A percentile compares a stretch with the other conserved stretches of the same genome.
These are phyloP conservation scores for Parthenolecanium corni DNA, from an alignment of 2,888 invertebrate species.

Conservation along the genomic window DNA sequence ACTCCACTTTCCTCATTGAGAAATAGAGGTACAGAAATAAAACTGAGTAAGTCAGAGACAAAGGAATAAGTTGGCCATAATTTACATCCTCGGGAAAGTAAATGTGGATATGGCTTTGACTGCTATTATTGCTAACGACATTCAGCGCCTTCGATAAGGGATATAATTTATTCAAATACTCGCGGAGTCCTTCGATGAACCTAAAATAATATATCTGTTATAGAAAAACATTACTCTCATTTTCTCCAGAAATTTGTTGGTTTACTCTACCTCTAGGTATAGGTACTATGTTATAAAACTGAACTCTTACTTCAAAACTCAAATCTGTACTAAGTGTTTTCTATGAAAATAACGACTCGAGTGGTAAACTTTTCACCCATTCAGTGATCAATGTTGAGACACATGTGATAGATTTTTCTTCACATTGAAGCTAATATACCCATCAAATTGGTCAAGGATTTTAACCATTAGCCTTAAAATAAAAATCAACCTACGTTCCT, in stretches of 20 bases:
- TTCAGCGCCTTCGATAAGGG: constrained; percentile 42
- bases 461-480: too few relatives aligned
- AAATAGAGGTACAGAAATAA: constrained; percentile 89
- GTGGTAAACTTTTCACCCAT: too few relatives aligned
- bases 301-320: too few relatives aligned
- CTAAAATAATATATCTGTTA: constrained; percentile 48
- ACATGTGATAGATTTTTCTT: too few relatives aligned
- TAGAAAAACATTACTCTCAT: not conserved
- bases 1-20: constrained; percentile 88
- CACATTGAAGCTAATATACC: too few relatives aligned
- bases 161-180: constrained; percentile 56
- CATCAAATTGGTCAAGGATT: too few relatives aligned
- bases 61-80: constrained; percentile 69
- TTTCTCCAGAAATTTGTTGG: not conserved
- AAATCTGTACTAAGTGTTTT: too few relatives aligned
- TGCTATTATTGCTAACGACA: constrained; percentile 37
- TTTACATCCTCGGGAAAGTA: constrained; percentile 85
- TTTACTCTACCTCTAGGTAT: too few relatives aligned
- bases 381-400: too few relatives aligned
- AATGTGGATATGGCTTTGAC: constrained; percentile 45
- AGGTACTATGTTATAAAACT: too few relatives aligned
- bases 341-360: too few relatives aligned
- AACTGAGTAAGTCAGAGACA: constrained; percentile 70
- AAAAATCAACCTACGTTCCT: too few relatives aligned
- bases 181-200: constrained; percentile 59